phyloP scores from a whole-genome alignment of 2,888 invertebrate genomes.

The Euzetes globulus region DNA sequence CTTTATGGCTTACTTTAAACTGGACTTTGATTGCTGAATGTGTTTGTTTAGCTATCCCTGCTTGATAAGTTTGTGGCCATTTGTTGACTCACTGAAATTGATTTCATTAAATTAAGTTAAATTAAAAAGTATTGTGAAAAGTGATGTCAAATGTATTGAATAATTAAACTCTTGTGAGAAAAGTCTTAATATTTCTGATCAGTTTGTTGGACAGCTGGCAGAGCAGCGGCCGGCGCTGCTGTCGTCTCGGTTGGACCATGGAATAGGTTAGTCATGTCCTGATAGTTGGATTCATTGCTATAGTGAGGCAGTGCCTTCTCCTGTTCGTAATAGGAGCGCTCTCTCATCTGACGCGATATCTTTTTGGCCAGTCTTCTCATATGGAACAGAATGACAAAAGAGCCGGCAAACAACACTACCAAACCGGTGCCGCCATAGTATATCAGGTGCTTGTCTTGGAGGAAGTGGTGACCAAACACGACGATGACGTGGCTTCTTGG shows the following conservation, averaged over 20 bases:
- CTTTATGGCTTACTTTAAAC: no score
- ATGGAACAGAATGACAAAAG: conserved; percentile 29
- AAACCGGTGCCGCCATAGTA: conserved; percentile 31
- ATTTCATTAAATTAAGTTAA: no score
- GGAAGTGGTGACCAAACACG: conserved; percentile 15
- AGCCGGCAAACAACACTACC: conserved; percentile 21
- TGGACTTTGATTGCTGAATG: no score
- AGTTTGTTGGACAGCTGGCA: background rate
- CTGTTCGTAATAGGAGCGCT: conserved; percentile 7
- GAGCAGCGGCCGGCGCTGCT: background rate
- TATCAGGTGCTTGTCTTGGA: conserved; percentile 29
- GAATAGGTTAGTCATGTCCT: conserved; percentile 11
- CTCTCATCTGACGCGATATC: conserved; percentile 32
- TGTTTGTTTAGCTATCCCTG: no score
- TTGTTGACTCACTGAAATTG: no score
- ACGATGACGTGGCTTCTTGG: background rate
- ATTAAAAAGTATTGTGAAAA: no score
- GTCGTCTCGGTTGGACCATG: background rate
- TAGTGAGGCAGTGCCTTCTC: conserved; percentile 18
- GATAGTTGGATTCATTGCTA: conserved; percentile 1
- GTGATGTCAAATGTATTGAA: no score
- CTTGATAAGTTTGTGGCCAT: no score
- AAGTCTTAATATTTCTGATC: background rate
- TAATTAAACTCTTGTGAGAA: background rate
- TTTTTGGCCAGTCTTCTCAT: conserved; percentile 31